A percentile compares a stretch with the other conserved stretches of the same genome.
phyloP scores from a whole-genome alignment of 1,140 invertebrate species.

The Diploscapter pachys region DNA sequence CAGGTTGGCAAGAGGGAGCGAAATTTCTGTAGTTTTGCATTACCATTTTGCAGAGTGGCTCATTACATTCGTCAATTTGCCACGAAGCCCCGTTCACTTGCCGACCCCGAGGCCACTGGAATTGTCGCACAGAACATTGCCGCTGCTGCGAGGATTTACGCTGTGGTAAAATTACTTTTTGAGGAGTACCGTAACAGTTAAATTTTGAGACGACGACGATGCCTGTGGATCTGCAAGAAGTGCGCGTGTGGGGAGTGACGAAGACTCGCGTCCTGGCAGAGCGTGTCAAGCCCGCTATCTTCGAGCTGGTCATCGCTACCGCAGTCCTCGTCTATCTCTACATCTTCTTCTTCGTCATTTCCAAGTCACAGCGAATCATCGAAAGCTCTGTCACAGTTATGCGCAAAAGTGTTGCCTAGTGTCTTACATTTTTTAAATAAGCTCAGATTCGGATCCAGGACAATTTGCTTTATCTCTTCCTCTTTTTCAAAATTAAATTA shows the following conservation, averaged over 20 bases:
- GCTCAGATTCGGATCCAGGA: no score
- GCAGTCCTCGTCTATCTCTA: slow-evolving; percentile 78
- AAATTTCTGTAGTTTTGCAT: no score
- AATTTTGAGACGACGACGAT: slow-evolving; percentile 6
- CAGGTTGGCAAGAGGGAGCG: no score
- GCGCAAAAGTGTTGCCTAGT: no score
- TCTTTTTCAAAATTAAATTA: no score
- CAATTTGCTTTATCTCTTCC: no score
- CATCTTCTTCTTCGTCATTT: slow-evolving; percentile 65
- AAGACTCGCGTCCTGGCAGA: slow-evolving; percentile 46
- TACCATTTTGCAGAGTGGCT: background rate
- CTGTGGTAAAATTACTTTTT: slow-evolving; percentile 22
- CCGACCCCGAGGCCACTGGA: slow-evolving; percentile 20
- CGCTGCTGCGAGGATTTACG: slow-evolving; percentile 2
- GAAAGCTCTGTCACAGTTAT: no score
- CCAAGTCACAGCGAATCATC: no score
- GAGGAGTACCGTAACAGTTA: slow-evolving; percentile 23
- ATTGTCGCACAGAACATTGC: slow-evolving; percentile 16
- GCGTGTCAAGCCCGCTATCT: slow-evolving; percentile 92
- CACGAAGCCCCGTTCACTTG: slow-evolving; percentile 37
- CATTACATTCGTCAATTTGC: slow-evolving; percentile 42
- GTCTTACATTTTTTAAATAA: no score
- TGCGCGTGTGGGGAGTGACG: slow-evolving; percentile 12
- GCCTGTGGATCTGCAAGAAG: slow-evolving; percentile 10
- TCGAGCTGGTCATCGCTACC: slow-evolving; percentile 87